These are phyloP conservation scores for Brachyopa scutellaris DNA, from an alignment of 2,888 invertebrate genomes.

Conservation along the genomic window DNA sequence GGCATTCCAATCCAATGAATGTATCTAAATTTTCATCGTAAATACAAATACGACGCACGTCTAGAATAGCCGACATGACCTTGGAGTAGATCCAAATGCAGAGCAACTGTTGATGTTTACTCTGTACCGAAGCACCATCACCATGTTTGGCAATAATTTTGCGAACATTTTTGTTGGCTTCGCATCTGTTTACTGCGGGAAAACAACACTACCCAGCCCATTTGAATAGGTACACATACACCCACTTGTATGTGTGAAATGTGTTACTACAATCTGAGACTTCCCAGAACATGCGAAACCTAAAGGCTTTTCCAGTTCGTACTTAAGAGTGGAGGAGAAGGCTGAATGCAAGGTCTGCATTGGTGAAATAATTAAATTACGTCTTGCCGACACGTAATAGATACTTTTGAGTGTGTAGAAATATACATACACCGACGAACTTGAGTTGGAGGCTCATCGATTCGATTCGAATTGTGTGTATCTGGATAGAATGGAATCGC, in stretches of 20 bases:
- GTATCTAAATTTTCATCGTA: too few species aligned
- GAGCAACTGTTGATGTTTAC: not conserved
- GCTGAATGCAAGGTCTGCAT: conserved; percentile 5
- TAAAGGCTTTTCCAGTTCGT: not conserved
- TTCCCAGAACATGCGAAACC: not conserved
- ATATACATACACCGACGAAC: conserved; percentile 40
- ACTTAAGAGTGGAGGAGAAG: too few species aligned
- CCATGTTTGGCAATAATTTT: conserved; percentile 5
- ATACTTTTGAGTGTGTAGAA: conserved; percentile 13
- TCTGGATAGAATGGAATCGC: not conserved
- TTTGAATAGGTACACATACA: too few species aligned
- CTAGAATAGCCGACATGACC: not conserved
- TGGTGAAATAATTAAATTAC: conserved; percentile 43
- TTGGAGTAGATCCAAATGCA: not conserved
- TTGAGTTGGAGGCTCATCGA: conserved; percentile 37
- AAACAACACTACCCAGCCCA: too few species aligned
- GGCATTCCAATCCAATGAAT: too few species aligned
- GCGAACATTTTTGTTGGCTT: not conserved
- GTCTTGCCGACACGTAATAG: conserved; percentile 4
- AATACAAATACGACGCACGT: too few species aligned
- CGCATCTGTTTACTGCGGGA: not conserved
- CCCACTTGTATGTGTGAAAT: too few species aligned
- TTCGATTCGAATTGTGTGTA: conserved; percentile 13
- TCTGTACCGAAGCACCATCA: too few species aligned
- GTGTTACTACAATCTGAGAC: conserved; percentile 8